phyloP scores from a whole-genome alignment of 1,140 invertebrate species.

The Mamestra configurata region DNA sequence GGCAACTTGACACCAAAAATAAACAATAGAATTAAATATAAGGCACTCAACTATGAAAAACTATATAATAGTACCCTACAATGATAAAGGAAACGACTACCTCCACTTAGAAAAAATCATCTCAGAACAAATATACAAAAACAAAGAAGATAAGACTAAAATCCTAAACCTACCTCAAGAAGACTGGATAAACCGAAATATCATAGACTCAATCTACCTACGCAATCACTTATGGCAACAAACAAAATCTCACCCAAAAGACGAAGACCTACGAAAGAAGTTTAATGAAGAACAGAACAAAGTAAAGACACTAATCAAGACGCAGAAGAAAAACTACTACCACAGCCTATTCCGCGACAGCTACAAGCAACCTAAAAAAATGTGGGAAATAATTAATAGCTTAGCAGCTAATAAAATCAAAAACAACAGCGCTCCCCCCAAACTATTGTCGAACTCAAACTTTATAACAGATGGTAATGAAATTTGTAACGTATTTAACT shows the following conservation, averaged over 20 bases:
- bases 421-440: too few relatives aligned
- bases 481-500: too few relatives aligned
- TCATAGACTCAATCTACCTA: too few relatives aligned
- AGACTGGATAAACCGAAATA: too few relatives aligned
- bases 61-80: constrained; percentile 21
- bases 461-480: too few relatives aligned
- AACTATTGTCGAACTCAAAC: too few relatives aligned
- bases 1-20: constrained; percentile 9
- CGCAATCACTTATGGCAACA: too few relatives aligned
- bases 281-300: constrained; percentile 1
- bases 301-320: constrained; percentile 49
- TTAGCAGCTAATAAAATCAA: constrained; percentile 55
- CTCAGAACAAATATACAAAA: constrained; percentile 27
- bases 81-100: constrained; percentile 44
- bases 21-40: constrained; percentile 40
- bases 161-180: too few relatives aligned
- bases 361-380: constrained; percentile 55
- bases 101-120: constrained; percentile 45
- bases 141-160: too few relatives aligned
- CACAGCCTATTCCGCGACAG: constrained; percentile 46
- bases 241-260: too few relatives aligned
- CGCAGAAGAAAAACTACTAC: constrained; percentile 51
- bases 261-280: too few relatives aligned
- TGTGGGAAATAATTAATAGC: constrained; percentile 58
- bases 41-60: constrained; percentile 53